These are phyloP conservation scores for Eupleurogrammus muticus DNA, from an alignment of 2,797 vertebrate species.

Conservation along the genomic window DNA sequence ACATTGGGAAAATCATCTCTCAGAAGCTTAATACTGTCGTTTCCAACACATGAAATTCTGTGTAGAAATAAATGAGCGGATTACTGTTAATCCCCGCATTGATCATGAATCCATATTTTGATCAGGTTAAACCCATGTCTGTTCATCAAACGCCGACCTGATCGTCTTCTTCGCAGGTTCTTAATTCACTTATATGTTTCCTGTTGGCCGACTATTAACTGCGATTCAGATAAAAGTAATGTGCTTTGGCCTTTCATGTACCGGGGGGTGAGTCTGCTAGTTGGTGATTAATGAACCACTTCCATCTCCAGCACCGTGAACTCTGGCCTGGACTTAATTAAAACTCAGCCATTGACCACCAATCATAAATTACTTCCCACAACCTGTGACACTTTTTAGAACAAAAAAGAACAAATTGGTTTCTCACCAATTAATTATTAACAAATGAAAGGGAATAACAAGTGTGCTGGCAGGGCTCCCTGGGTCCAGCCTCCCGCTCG, in stretches of 20 bases:
- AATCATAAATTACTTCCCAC: slow-evolving; percentile 78
- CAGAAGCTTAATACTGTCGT: neutral
- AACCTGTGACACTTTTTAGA: slow-evolving; percentile 69
- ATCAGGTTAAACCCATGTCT: neutral
- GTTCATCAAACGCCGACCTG: neutral
- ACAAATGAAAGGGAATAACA: slow-evolving; percentile 57
- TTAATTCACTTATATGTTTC: slow-evolving; percentile 52
- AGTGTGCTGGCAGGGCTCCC: slow-evolving; percentile 8
- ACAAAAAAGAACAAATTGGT: slow-evolving; percentile 67
- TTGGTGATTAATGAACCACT: slow-evolving; percentile 80
- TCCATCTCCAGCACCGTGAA: slow-evolving; percentile 68
- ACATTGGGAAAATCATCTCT: no score
- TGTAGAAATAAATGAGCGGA: no score
- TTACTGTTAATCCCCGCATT: neutral
- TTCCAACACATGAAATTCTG: neutral
- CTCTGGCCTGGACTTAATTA: slow-evolving; percentile 80
- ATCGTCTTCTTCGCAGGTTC: slow-evolving; percentile 13
- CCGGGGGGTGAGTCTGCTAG: slow-evolving; percentile 27
- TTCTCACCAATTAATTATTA: slow-evolving; percentile 70
- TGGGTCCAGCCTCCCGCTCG: neutral
- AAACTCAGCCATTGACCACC: slow-evolving; percentile 74
- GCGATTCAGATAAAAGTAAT: slow-evolving; percentile 66
- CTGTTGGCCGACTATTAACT: slow-evolving; percentile 51
- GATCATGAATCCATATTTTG: neutral
- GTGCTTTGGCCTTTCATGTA: slow-evolving; percentile 63